Evolutionary conservation across 2,888 invertebrate genomes (phyloP).

Genomic region (Brachycybe producta): DNA sequence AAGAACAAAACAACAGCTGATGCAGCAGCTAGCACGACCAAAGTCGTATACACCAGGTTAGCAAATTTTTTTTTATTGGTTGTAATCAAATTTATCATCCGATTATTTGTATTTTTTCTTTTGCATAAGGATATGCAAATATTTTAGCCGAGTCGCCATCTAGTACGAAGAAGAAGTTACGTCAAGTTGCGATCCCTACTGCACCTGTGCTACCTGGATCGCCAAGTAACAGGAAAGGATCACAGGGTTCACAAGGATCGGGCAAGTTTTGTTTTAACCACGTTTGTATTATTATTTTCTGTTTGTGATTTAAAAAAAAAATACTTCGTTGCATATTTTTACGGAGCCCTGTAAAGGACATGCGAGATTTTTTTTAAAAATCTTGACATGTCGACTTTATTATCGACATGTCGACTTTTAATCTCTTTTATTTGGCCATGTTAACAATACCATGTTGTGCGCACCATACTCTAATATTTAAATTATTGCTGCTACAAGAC

Average conservation of each 20-base stretch:
- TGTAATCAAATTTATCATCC: not conserved
- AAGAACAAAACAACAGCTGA: constrained; percentile 4
- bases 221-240: constrained; percentile 7
- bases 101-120: constrained; percentile 10
- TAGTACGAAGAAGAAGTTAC: constrained; percentile 16
- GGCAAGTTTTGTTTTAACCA: not conserved
- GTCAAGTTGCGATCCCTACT: constrained; percentile 17
- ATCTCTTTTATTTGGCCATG: too few species aligned
- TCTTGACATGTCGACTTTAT: too few species aligned
- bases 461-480: too few species aligned
- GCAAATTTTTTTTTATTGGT: not conserved
- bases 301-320: not conserved
- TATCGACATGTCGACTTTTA: too few species aligned
- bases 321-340: not conserved
- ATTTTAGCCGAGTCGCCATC: constrained; percentile 18
- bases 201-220: constrained; percentile 13
- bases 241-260: constrained; percentile 14
- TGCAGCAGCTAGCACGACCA: constrained; percentile 14
- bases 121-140: constrained; percentile 11
- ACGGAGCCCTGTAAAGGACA: not conserved
- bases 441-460: too few species aligned
- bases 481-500: too few species aligned
- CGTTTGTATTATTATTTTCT: not conserved
- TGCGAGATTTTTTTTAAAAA: not conserved
- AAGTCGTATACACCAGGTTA: constrained; percentile 18